Conservation (phyloP, 64 coral and sea anemone species). For the Astreopora myriophthalma region DNA sequence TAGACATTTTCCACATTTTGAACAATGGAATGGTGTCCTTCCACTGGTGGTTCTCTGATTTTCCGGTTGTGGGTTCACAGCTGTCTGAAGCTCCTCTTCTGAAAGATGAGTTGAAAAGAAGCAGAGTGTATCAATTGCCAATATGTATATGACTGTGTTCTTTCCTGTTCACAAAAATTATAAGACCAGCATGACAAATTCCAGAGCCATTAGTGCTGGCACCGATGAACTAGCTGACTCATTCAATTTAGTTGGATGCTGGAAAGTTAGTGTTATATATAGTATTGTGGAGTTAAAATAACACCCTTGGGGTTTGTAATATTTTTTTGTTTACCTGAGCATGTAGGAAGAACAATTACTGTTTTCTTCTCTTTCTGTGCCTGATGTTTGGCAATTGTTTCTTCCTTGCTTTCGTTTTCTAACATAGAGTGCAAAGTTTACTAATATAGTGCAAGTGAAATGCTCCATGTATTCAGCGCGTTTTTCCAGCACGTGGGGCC, state of each 20-base stretch:
- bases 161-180: neutral
- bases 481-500: too few species aligned
- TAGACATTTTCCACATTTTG: neutral
- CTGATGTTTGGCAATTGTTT: neutral
- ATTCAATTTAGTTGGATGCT: neutral
- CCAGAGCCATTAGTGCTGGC: neutral
- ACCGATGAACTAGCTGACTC: neutral
- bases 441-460: too few species aligned
- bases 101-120: neutral
- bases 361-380: neutral
- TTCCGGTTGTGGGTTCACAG: neutral
- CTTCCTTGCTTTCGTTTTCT: constrained; percentile 1
- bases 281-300: neutral
- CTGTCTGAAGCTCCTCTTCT: constrained; percentile 4
- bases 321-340: neutral
- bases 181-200: too few species aligned
- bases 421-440: neutral
- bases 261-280: neutral
- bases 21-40: neutral
- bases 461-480: too few species aligned
- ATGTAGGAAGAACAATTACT: neutral
- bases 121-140: neutral
- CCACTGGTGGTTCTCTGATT: neutral
- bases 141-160: neutral
- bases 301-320: neutral